phyloP scores from a whole-genome alignment of 2,888 invertebrate genomes.

The Nomada fucata region DNA sequence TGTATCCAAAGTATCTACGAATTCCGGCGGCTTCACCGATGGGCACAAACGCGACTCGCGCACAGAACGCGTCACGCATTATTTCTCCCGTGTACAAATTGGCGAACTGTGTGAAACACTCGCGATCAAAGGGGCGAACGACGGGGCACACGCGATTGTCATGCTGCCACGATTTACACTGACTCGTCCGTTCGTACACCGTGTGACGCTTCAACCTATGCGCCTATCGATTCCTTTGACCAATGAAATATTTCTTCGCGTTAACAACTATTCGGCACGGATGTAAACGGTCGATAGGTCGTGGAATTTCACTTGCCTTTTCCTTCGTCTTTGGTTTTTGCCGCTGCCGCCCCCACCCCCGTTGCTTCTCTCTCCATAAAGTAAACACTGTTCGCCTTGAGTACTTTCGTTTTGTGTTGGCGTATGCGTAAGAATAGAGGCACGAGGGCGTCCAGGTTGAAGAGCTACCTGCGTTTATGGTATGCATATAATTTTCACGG shows the following conservation, averaged over 20 bases:
- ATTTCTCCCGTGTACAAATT: constrained; percentile 2
- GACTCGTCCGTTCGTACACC: neutral
- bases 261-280: constrained; percentile 13
- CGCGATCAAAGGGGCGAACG: neutral
- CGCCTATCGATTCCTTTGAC: constrained; percentile 40
- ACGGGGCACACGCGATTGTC: neutral
- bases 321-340: too few species aligned
- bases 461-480: too few species aligned
- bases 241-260: constrained; percentile 59
- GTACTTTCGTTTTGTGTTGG: too few species aligned
- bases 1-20: neutral
- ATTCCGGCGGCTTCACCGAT: neutral
- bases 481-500: too few species aligned
- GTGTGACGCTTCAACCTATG: neutral
- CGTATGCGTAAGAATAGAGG: too few species aligned
- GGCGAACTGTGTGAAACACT: neutral
- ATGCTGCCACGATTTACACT: constrained; percentile 37
- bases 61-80: constrained; percentile 17
- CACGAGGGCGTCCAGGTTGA: too few species aligned
- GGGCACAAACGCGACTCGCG: neutral
- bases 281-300: neutral
- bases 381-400: neutral
- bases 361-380: neutral
- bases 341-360: too few species aligned
- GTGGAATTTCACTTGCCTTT: neutral